phyloP scores from a whole-genome alignment of 2,797 vertebrate genomes.

The Macrochelys suwanniensis region DNA sequence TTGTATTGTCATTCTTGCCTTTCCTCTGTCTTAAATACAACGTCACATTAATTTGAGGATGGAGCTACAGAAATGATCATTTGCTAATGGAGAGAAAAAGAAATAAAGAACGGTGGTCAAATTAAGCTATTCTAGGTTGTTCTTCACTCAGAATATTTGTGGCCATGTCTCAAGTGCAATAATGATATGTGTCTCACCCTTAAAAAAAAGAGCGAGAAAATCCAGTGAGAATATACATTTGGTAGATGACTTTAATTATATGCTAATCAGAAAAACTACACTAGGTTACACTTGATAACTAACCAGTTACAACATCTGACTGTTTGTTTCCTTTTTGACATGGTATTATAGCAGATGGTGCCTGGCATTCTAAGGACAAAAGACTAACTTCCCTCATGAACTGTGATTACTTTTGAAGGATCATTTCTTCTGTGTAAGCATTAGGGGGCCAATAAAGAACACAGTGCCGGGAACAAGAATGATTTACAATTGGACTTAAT shows the following conservation, averaged over 20 bases:
- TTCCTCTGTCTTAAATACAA: background rate
- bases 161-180: background rate
- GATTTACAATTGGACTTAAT: constrained; percentile 75
- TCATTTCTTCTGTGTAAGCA: constrained; percentile 36
- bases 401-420: constrained; percentile 33
- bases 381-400: constrained; percentile 19
- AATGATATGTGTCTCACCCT: background rate
- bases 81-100: background rate
- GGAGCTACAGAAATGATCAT: background rate
- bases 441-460: constrained; percentile 43
- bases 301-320: constrained; percentile 45
- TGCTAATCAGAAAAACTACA: constrained; percentile 47
- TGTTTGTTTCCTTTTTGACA: background rate
- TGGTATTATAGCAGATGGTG: constrained; percentile 65
- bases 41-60: background rate
- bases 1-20: background rate
- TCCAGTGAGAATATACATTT: background rate
- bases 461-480: constrained; percentile 33
- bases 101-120: background rate
- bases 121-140: background rate
- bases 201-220: background rate
- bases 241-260: constrained; percentile 30
- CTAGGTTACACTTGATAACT: constrained; percentile 48
- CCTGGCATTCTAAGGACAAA: constrained; percentile 26
- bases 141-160: background rate